Conservation (phyloP, 2,797 vertebrate species). For the Antrozous pallidus region DNA sequence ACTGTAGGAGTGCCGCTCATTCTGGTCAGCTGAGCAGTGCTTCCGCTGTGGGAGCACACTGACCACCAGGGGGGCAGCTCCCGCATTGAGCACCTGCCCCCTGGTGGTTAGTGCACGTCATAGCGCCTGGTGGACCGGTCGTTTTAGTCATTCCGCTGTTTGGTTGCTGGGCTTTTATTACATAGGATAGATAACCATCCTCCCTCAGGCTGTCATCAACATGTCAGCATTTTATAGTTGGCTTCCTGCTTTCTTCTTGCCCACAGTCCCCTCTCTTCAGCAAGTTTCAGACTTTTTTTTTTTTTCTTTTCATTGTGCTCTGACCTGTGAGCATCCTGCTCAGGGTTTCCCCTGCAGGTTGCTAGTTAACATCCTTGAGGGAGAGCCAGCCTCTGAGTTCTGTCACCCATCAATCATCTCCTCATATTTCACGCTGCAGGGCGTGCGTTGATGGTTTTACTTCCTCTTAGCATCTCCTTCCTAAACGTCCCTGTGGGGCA, state of each 20-base stretch:
- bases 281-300: not conserved
- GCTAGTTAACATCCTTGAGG: conserved; percentile 25
- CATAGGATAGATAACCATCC: no score
- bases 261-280: conserved; percentile 31
- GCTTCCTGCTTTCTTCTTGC: conserved; percentile 70
- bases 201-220: conserved; percentile 53
- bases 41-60: no score
- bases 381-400: not conserved
- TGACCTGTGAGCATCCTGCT: conserved; percentile 44
- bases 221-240: conserved; percentile 38
- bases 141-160: no score
- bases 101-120: no score
- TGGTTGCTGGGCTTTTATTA: no score
- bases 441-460: not conserved
- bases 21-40: no score
- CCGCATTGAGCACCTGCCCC: no score
- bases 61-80: no score
- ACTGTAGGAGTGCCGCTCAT: no score
- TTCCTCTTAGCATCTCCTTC: not conserved
- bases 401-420: conserved; percentile 58
- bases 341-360: not conserved
- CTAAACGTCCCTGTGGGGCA: not conserved
- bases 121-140: no score
- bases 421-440: not conserved
- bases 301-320: conserved; percentile 1